Conservation (phyloP, 2,113 vertebrate genomes). For the Pedetes capensis region DNA sequence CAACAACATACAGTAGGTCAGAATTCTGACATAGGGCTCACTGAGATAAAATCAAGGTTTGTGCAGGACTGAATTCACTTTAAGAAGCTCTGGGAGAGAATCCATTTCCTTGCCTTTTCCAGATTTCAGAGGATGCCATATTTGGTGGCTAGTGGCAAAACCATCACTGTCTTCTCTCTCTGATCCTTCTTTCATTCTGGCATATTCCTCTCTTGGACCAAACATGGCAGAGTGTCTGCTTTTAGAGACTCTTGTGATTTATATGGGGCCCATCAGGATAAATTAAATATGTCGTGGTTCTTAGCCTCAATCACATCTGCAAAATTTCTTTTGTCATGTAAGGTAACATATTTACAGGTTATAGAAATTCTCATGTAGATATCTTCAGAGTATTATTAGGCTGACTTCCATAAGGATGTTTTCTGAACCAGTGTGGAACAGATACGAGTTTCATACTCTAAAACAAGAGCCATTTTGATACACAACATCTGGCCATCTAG, state of each 20-base stretch:
- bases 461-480: constrained; percentile 11
- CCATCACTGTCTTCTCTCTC: neutral
- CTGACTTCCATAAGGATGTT: neutral
- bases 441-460: neutral
- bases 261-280: neutral
- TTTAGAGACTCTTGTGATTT: neutral
- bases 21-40: neutral
- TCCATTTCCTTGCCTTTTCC: neutral
- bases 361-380: neutral
- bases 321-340: neutral
- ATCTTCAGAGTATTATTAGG: neutral
- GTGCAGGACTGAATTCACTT: neutral
- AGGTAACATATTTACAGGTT: neutral
- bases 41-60: neutral
- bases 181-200: neutral
- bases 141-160: neutral
- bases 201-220: neutral
- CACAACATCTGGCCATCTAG: neutral
- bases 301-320: neutral
- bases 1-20: neutral
- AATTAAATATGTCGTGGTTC: neutral
- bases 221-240: neutral
- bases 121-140: neutral
- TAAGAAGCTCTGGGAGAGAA: neutral
- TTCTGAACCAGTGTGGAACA: neutral